Evolutionary conservation across 2,888 invertebrate species (phyloP).

Genomic region (Corbicula japonica): DNA sequence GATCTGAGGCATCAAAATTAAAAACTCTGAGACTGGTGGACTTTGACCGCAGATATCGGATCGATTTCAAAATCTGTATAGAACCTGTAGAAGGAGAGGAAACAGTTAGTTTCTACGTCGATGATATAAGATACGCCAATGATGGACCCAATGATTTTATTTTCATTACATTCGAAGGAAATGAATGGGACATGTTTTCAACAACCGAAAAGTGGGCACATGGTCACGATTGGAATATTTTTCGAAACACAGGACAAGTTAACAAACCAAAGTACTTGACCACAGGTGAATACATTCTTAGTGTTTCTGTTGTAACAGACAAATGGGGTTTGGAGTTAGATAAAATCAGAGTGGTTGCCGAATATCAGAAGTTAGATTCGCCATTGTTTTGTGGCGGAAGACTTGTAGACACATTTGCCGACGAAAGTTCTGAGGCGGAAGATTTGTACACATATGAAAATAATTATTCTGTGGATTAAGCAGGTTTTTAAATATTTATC

Average conservation of each 20-base stretch:
- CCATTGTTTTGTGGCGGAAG: conserved; percentile 52
- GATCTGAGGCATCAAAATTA: conserved; percentile 52
- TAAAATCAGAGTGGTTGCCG: conserved; percentile 52
- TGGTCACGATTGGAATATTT: conserved; percentile 62
- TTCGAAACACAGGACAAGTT: conserved; percentile 50
- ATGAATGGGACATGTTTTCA: conserved; percentile 22
- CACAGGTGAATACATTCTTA: conserved; percentile 45
- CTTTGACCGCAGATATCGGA: conserved; percentile 19
- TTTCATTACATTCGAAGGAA: conserved; percentile 38
- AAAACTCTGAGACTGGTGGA: conserved; percentile 55
- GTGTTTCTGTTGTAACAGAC: conserved; percentile 44
- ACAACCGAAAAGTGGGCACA: conserved; percentile 56
- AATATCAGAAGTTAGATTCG: conserved; percentile 44
- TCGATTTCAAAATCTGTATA: conserved; percentile 48
- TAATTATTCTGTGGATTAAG: too few relatives aligned
- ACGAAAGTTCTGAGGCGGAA: too few relatives aligned
- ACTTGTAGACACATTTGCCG: conserved; percentile 20
- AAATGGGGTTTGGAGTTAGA: conserved; percentile 61
- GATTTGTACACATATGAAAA: too few relatives aligned
- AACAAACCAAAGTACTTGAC: conserved; percentile 30
- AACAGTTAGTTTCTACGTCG: conserved; percentile 30
- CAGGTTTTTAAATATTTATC: too few relatives aligned
- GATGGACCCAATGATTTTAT: conserved; percentile 56
- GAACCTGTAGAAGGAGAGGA: conserved; percentile 24
- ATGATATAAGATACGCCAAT: conserved; percentile 58